Percentiles rank a stretch among this genome's conserved stretches.
These are phyloP conservation scores for Odontocolon sp. DNA, from an alignment of 2,888 invertebrate genomes.

Conservation along the genomic window DNA sequence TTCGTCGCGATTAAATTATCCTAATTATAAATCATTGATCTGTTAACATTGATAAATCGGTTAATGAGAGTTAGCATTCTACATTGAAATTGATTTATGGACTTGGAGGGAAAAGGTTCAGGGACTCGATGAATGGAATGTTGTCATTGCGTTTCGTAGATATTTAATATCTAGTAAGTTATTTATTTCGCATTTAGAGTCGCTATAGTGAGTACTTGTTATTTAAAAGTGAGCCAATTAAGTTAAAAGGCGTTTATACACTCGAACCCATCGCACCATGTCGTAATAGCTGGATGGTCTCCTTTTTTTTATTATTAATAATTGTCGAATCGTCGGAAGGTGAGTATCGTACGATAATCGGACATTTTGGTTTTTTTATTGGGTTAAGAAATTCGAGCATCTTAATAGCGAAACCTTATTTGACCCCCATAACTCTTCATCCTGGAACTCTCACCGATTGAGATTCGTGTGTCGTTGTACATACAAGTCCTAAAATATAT, in stretches of 20 bases:
- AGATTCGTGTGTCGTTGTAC: slow-evolving; percentile 21
- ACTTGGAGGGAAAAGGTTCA: slow-evolving; percentile 75
- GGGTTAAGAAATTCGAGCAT: too few species aligned
- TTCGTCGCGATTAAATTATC: not conserved
- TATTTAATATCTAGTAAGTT: slow-evolving; percentile 30
- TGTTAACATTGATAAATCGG: slow-evolving; percentile 30
- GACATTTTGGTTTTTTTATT: too few species aligned
- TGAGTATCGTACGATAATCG: slow-evolving; percentile 20
- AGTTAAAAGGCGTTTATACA: not conserved
- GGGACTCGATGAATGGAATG: slow-evolving; percentile 68
- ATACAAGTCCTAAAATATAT: slow-evolving; percentile 65
- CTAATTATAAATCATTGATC: too few species aligned
- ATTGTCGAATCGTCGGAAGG: not conserved
- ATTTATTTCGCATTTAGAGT: slow-evolving; percentile 2
- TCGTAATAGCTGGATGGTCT: slow-evolving; percentile 1
- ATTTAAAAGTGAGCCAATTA: not conserved
- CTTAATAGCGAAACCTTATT: slow-evolving; percentile 1
- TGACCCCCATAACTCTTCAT: slow-evolving; percentile 9
- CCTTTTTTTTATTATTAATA: not conserved
- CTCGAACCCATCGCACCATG: not conserved
- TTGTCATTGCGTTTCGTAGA: slow-evolving; percentile 24
- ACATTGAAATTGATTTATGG: slow-evolving; percentile 77
- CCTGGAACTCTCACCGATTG: not conserved
- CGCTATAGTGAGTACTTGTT: not conserved
- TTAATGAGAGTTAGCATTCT: slow-evolving; percentile 72